Conservation (phyloP, 2,888 invertebrate genomes). For the Stegophylla sp. region DNA sequence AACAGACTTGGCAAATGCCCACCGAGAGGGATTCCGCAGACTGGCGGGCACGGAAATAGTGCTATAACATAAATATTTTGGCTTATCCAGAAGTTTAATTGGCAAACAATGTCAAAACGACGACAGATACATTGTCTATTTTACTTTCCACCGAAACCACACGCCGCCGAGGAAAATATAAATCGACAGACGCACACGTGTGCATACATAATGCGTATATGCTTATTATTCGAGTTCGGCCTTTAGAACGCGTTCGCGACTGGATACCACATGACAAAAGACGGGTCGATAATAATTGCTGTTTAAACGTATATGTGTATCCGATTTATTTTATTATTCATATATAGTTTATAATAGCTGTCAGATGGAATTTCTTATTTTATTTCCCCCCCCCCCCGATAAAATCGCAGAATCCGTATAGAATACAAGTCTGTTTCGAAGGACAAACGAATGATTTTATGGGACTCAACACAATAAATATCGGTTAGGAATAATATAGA, state of each 20-base stretch:
- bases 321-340: no score
- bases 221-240: not conserved
- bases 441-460: slow-evolving; percentile 39
- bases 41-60: slow-evolving; percentile 44
- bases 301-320: not conserved
- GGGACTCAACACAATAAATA: not conserved
- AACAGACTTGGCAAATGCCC: slow-evolving; percentile 42
- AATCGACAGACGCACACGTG: not conserved
- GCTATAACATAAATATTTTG: slow-evolving; percentile 51
- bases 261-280: not conserved
- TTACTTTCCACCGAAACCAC: not conserved
- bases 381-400: no score
- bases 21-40: slow-evolving; percentile 40
- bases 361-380: not conserved
- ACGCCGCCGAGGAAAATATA: not conserved
- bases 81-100: slow-evolving; percentile 49
- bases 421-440: slow-evolving; percentile 21
- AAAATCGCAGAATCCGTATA: slow-evolving; percentile 10
- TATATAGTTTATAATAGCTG: not conserved
- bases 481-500: slow-evolving; percentile 12
- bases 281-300: not conserved
- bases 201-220: no score
- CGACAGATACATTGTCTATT: slow-evolving; percentile 24
- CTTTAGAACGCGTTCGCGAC: not conserved
- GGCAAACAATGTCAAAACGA: slow-evolving; percentile 49